Evolutionary conservation across 1,140 invertebrate species (phyloP), one percentile per base, ranked within the genome.

Genomic region (Drosophila pruinosa): DNA sequence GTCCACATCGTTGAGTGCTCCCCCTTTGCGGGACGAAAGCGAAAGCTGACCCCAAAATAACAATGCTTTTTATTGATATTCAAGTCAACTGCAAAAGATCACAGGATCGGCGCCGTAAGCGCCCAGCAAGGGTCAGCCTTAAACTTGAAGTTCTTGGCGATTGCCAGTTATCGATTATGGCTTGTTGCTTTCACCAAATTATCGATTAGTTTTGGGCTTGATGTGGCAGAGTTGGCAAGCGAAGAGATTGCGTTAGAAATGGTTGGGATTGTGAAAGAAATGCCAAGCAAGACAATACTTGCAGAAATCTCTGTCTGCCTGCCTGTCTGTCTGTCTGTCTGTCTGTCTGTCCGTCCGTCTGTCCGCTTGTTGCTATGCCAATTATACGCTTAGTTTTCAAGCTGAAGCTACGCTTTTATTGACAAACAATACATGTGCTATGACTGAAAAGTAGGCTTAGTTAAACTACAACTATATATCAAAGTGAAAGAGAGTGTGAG

Each of bases 31-130:
- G 10, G 10, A 12, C 57, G 57, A 59, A 59, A 59, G 57, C 57
- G 57, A 59, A 59, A 59, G 57, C 43, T 59, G 57, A 48, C 57
- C 43, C 41, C 28, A 45, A 58, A 45, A 22, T 3, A 58, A 21
- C 15, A 52, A 38, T 24, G 34, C 24, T 34, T 21, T 22, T 59
- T 59, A 15, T 48, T 59, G 43, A 59, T 59, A 38, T 24, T 28
- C 36, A 38, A 22, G 41, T 34, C 15, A 45, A 31, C 26, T 22
- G 28, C n/a, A 3, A 21, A n/a, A 53, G 59, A 63, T 53, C 59
- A 53, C 39, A 45, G 56, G 56, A 58, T 58, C 39, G 28, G 28
- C 17, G 17, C 31, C 31, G n/a, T 5, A 15, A 17, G 14, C 26
- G 8, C 5, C 6, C n/a, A n/a, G n/a, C 3, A 26, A 53, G 10